Evolutionary conservation across 2,113 vertebrate species (phyloP).

Genomic region (Thunnus maccoyii): DNA sequence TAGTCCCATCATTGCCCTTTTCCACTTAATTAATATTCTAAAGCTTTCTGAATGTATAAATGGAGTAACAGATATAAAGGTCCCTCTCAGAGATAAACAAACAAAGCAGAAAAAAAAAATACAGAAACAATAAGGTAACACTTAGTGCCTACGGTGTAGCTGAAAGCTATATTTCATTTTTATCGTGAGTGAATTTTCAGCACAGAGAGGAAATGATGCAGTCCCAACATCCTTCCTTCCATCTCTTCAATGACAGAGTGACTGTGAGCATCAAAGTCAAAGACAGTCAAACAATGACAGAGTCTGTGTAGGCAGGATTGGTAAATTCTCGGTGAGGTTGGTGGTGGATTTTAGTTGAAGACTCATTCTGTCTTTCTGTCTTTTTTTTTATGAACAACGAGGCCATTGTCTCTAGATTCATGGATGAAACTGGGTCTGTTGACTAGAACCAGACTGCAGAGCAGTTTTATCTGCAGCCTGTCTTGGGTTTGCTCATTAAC

Average conservation of each 20-base stretch:
- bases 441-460: constrained; percentile 44
- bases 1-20: constrained; percentile 22
- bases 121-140: not conserved
- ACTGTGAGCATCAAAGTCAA: not conserved
- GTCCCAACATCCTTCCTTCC: not conserved
- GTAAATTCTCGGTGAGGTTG: constrained; percentile 4
- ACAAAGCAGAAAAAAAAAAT: not conserved
- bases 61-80: not conserved
- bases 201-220: not conserved
- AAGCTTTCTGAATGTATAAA: not conserved
- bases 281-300: not conserved
- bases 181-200: not conserved
- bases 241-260: not conserved
- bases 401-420: constrained; percentile 37
- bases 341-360: not conserved
- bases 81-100: not conserved
- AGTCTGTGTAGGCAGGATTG: not conserved
- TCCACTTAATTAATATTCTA: constrained; percentile 27
- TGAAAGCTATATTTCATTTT: not conserved
- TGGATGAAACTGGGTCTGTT: constrained; percentile 37
- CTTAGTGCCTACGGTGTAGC: not conserved
- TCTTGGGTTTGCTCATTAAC: constrained; percentile 66
- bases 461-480: constrained; percentile 54
- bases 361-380: not conserved
- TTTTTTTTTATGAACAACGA: not conserved